These are phyloP conservation scores for Celastrina argiolus DNA, from an alignment of 2,888 invertebrate genomes.

Conservation along the genomic window DNA sequence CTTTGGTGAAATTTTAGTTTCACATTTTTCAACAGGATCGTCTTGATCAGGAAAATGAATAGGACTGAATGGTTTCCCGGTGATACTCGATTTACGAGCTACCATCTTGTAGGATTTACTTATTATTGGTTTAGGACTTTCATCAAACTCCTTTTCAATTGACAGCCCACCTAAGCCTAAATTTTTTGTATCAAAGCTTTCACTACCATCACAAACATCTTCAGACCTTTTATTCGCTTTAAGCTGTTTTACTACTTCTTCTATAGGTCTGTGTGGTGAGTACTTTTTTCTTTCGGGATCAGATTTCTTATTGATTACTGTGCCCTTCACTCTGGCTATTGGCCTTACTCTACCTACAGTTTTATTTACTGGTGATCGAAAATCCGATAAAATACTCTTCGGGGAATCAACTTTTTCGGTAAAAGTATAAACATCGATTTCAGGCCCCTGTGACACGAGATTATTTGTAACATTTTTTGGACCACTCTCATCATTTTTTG, in stretches of 20 bases:
- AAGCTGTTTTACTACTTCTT: constrained; percentile 69
- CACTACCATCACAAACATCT: constrained; percentile 46
- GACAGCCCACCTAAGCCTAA: constrained; percentile 38
- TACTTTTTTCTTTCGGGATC: constrained; percentile 69
- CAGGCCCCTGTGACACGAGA: constrained; percentile 62
- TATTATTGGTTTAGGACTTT: constrained; percentile 62
- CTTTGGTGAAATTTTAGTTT: constrained; percentile 41
- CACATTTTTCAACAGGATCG: constrained; percentile 40
- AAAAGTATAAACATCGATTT: constrained; percentile 70
- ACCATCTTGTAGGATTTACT: constrained; percentile 75
- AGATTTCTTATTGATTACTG: constrained; percentile 64
- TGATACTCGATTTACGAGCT: constrained; percentile 71
- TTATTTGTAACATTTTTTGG: constrained; percentile 55
- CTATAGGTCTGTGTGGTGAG: constrained; percentile 68
- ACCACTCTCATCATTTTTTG: constrained; percentile 52
- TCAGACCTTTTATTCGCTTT: constrained; percentile 66
- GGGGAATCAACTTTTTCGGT: constrained; percentile 73
- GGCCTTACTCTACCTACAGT: constrained; percentile 68
- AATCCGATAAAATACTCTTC: constrained; percentile 67
- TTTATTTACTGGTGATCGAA: constrained; percentile 60
- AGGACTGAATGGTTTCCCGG: constrained; percentile 72
- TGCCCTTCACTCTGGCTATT: constrained; percentile 72
- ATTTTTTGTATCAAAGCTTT: constrained; percentile 38
- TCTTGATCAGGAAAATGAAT: constrained; percentile 65
- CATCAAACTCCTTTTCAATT: constrained; percentile 47